Evolutionary conservation across 1,140 invertebrate species (phyloP).

Genomic region (Stenopsyche tienmushanensis): DNA sequence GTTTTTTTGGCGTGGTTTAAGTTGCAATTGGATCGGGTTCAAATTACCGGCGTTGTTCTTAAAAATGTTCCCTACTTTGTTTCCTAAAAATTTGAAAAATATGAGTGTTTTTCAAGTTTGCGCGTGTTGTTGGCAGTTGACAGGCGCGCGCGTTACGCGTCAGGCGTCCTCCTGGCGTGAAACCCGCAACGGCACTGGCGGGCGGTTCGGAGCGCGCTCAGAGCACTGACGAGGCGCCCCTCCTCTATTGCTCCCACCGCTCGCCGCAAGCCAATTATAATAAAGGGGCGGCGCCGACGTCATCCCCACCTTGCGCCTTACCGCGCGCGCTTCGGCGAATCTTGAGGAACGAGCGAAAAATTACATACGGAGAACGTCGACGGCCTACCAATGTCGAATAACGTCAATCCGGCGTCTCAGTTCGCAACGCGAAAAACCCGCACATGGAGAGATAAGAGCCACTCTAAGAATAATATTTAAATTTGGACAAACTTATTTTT

Average conservation of each 20-base stretch:
- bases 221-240: background rate
- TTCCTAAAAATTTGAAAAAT: too few species aligned
- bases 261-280: background rate
- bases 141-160: background rate
- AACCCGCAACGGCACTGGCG: background rate
- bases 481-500: too few species aligned
- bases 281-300: background rate
- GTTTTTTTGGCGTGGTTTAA: too few species aligned
- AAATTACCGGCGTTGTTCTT: background rate
- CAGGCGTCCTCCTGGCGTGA: background rate
- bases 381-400: background rate
- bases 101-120: background rate
- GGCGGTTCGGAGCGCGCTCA: background rate
- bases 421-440: background rate
- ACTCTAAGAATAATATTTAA: too few species aligned
- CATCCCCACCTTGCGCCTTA: background rate
- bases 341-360: background rate
- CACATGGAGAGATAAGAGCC: too few species aligned
- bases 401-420: background rate
- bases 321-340: background rate
- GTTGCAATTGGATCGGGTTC: too few species aligned
- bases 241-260: conserved; percentile 1
- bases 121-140: background rate
- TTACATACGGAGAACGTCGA: conserved; percentile 1
- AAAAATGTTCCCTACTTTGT: background rate